Conservation (phyloP, 2,888 invertebrate species). For the Melanostoma scalare region DNA sequence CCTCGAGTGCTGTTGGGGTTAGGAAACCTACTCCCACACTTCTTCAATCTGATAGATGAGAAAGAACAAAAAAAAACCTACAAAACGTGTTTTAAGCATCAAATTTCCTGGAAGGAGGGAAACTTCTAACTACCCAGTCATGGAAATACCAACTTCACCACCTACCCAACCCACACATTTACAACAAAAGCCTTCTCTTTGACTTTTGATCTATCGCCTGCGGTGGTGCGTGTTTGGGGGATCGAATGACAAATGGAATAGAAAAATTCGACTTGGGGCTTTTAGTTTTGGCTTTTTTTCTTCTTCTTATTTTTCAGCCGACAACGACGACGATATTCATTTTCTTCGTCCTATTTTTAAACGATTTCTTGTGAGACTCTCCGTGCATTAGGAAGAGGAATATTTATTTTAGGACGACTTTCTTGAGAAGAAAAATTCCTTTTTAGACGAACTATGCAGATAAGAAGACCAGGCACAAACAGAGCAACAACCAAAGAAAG, state of each 20-base stretch:
- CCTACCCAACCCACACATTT: too few relatives aligned
- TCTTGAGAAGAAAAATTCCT: slow-evolving; percentile 54
- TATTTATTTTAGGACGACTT: slow-evolving; percentile 66
- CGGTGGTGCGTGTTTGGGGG: slow-evolving; percentile 57
- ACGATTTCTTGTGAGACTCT: slow-evolving; percentile 40
- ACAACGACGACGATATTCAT: slow-evolving; percentile 22
- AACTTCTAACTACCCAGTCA: slow-evolving; percentile 44
- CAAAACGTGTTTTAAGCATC: slow-evolving; percentile 44
- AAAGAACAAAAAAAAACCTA: slow-evolving; percentile 4
- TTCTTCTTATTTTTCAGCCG: not conserved
- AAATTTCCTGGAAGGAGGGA: slow-evolving; percentile 62
- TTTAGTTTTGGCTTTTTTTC: not conserved
- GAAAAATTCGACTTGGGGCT: slow-evolving; percentile 74
- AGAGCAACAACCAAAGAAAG: slow-evolving; percentile 30
- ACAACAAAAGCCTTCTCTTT: slow-evolving; percentile 22
- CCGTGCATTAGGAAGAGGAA: slow-evolving; percentile 54
- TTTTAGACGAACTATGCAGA: slow-evolving; percentile 54
- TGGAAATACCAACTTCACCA: slow-evolving; percentile 45
- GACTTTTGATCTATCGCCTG: slow-evolving; percentile 50
- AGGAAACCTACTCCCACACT: slow-evolving; percentile 45
- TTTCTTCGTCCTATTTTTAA: slow-evolving; percentile 69
- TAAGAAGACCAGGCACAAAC: slow-evolving; percentile 18
- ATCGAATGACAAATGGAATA: slow-evolving; percentile 58
- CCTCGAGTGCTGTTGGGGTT: slow-evolving; percentile 21
- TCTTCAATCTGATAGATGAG: not conserved